Evolutionary conservation across 1,140 invertebrate genomes (phyloP).

Genomic region (Chelonus insularis): DNA sequence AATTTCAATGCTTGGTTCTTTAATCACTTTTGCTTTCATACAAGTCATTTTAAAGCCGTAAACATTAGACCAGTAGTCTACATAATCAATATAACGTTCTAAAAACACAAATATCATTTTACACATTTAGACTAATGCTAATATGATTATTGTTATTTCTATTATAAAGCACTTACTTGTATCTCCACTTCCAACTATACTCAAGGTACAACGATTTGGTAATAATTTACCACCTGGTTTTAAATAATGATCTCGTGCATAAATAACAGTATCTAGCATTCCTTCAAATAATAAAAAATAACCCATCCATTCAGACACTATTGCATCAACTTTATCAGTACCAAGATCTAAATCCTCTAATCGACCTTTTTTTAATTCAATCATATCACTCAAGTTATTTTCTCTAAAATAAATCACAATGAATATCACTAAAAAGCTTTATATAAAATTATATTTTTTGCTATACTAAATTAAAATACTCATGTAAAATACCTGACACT

Average conservation of each 20-base stretch:
- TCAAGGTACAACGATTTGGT: constrained; percentile 89
- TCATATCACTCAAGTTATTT: constrained; percentile 73
- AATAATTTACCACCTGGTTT: constrained; percentile 77
- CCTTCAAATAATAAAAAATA: constrained; percentile 98
- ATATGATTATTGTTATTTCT: too few species aligned
- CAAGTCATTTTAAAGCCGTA: constrained; percentile 97
- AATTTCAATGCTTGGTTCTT: constrained; percentile 87
- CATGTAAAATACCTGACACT: constrained; percentile 72
- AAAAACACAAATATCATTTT: constrained; percentile 35
- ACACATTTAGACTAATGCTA: too few species aligned
- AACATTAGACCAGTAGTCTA: constrained; percentile 93
- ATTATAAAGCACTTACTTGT: constrained; percentile 70
- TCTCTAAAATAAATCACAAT: constrained; percentile 64
- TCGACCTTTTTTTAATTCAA: constrained; percentile 80
- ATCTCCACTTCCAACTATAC: constrained; percentile 87
- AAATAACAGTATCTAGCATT: constrained; percentile 92
- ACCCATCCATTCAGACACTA: constrained; percentile 99
- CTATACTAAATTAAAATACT: constrained; percentile 51
- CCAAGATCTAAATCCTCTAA: constrained; percentile 86
- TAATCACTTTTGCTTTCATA: constrained; percentile 85
- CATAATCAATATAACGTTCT: constrained; percentile 72
- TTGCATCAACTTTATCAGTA: constrained; percentile 88
- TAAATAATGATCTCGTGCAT: constrained; percentile 91
- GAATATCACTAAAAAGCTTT: constrained; percentile 17
- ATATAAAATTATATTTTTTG: constrained; percentile 22